phyloP scores from a whole-genome alignment of 2,888 invertebrate species.

The Synergus itoensis region DNA sequence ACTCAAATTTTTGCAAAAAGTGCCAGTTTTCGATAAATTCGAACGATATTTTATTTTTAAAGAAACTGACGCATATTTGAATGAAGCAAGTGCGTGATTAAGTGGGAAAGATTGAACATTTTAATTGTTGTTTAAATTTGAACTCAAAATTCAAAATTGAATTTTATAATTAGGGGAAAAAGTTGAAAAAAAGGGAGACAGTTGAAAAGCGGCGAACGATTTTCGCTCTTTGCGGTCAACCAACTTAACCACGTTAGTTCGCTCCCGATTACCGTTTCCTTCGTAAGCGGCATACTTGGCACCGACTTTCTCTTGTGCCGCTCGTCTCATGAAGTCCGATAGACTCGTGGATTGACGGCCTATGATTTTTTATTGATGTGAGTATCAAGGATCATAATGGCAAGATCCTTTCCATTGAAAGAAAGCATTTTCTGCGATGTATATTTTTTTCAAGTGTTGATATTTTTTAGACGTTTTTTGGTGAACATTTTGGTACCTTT shows the following conservation, averaged over 20 bases:
- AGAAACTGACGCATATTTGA: background rate
- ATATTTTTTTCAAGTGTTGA: background rate
- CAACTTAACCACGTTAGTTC: slow-evolving; percentile 27
- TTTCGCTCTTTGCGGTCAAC: background rate
- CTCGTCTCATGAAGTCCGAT: slow-evolving; percentile 29
- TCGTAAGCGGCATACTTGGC: slow-evolving; percentile 41
- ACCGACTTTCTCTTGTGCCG: slow-evolving; percentile 43
- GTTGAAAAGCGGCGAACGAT: background rate
- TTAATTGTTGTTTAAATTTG: background rate
- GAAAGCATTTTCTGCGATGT: background rate
- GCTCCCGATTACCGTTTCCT: slow-evolving; percentile 35
- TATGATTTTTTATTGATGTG: slow-evolving; percentile 7
- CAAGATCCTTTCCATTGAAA: background rate
- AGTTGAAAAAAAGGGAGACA: background rate
- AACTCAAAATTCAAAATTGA: background rate
- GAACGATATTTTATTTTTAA: background rate
- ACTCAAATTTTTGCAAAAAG: background rate
- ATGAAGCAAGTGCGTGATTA: background rate
- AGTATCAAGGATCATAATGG: background rate
- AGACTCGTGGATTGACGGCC: slow-evolving; percentile 24
- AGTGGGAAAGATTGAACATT: slow-evolving; percentile 14
- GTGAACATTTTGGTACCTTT: background rate
- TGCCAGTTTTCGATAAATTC: background rate
- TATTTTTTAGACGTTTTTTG: background rate
- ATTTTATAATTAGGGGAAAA: background rate